Evolutionary conservation across 2,888 invertebrate species (phyloP), one percentile per base, ranked within the genome.

Genomic region (Thymelicus sylvestris): DNA sequence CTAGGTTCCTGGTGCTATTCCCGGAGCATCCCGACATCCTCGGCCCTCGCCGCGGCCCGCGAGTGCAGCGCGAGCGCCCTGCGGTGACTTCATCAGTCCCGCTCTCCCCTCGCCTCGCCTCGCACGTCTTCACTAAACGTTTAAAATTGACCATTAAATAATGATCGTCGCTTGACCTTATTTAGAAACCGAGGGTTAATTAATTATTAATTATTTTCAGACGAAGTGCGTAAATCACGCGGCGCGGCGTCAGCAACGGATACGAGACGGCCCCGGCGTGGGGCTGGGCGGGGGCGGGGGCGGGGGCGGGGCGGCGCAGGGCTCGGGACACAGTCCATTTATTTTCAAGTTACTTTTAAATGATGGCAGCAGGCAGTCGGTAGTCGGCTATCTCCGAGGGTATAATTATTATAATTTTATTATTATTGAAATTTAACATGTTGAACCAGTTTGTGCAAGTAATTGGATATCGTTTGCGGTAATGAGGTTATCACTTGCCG

Each of bases 181-280:
- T 66, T 71, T 68, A 39, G 67, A 59, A 66, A 66, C 66, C 67
- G 39, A 65, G 52, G n/a, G 66, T 50, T 69, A 74, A 73, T 73
- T 74, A 66, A 73, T 73, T 74, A 66, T 72, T 70, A 66, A 70
- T 67, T 70, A 73, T 70, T 73, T 71, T 73, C 59, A 66, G 60
- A 44, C 66, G 44, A 52, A 66, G 52, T 60, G 66, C 19, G 60
- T 66, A 70, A 73, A 71, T 72, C 71, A 71, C 67, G 60, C 41
- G 38, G 48, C 19, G 44, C n/a, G 60, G 39, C 19, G 61, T 8
- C 50, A 10, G 50, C 31, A 19, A 19, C 19, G 19, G 19, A 19
- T 19, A 19, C 19, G 19, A 19, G 19, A 1, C 19, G 48, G 24
- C 39, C 31, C 31, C 12, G 39, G 41, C 19, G 2, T 2, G 19